Conservation (phyloP, 2,888 invertebrate genomes). For the Trisateles emortualis region DNA sequence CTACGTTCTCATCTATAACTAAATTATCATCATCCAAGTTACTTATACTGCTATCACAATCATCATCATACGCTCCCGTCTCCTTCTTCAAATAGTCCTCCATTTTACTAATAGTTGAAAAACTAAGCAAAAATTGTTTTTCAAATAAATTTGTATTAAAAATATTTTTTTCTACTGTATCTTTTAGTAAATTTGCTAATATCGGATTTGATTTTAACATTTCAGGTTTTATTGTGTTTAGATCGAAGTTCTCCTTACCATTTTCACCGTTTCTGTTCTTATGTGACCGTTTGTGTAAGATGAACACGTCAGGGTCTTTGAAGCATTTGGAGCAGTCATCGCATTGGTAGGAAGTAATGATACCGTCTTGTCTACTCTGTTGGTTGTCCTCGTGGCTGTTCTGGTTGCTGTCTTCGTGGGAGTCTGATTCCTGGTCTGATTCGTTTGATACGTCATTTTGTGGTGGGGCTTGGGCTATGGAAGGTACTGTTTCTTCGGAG, state of each 20-base stretch:
- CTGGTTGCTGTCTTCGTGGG: slow-evolving; percentile 18
- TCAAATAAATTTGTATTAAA: slow-evolving; percentile 61
- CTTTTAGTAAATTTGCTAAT: slow-evolving; percentile 70
- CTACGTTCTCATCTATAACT: slow-evolving; percentile 61
- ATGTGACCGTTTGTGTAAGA: slow-evolving; percentile 71
- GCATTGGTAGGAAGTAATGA: slow-evolving; percentile 62
- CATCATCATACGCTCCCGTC: slow-evolving; percentile 28
- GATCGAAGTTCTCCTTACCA: slow-evolving; percentile 66
- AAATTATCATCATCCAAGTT: slow-evolving; percentile 55
- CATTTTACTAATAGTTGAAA: slow-evolving; percentile 73
- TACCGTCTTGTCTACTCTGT: slow-evolving; percentile 2
- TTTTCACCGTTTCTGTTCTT: slow-evolving; percentile 31
- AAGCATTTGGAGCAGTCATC: slow-evolving; percentile 77
- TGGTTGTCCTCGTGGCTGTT: slow-evolving; percentile 21
- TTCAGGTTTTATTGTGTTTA: slow-evolving; percentile 55
- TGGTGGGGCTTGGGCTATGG: slow-evolving; percentile 5
- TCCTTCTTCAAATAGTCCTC: slow-evolving; percentile 69
- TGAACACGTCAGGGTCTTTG: slow-evolving; percentile 78
- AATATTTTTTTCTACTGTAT: slow-evolving; percentile 47
- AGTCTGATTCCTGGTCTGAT: slow-evolving; percentile 10
- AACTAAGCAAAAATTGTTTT: slow-evolving; percentile 69
- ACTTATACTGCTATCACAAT: slow-evolving; percentile 43
- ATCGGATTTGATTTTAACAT: slow-evolving; percentile 76
- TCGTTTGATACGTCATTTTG: not conserved
- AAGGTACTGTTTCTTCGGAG: slow-evolving; percentile 20